These are phyloP conservation scores for Ochotona curzoniae DNA, from an alignment of 2,113 vertebrate species.

Conservation along the genomic window DNA sequence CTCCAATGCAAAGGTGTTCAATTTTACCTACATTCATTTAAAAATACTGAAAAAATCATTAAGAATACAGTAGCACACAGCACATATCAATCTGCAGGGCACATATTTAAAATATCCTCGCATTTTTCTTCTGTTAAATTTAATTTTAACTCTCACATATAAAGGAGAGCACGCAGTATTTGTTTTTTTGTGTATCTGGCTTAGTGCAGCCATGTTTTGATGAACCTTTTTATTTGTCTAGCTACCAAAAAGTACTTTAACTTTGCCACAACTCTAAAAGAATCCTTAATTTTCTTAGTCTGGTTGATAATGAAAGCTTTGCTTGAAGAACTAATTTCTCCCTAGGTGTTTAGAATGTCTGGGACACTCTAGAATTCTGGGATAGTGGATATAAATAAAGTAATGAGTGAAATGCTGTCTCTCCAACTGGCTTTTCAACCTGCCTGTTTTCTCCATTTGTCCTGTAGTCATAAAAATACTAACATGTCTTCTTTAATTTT, in stretches of 20 bases:
- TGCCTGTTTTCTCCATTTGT: neutral
- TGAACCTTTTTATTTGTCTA: neutral
- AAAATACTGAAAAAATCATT: too few relatives aligned
- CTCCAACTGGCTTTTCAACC: neutral
- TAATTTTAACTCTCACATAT: too few relatives aligned
- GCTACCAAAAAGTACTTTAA: neutral
- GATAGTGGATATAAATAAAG: neutral
- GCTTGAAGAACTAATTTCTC: slow-evolving; percentile 26
- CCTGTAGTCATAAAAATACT: neutral
- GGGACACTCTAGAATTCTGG: neutral
- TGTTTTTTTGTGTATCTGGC: too few relatives aligned
- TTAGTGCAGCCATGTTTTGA: neutral
- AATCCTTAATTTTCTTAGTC: slow-evolving; percentile 17
- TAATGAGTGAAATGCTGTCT: neutral
- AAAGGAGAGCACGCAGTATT: too few relatives aligned
- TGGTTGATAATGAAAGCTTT: slow-evolving; percentile 14
- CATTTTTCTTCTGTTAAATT: too few relatives aligned
- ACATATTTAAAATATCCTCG: too few relatives aligned
- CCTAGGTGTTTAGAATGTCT: neutral
- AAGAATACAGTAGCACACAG: too few relatives aligned
- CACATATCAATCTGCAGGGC: too few relatives aligned
- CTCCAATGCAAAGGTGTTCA: too few relatives aligned
- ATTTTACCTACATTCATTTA: too few relatives aligned
- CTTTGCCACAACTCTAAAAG: neutral
- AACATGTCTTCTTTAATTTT: neutral